phyloP scores from a whole-genome alignment of 2,113 vertebrate species.

The Labeo catla region DNA sequence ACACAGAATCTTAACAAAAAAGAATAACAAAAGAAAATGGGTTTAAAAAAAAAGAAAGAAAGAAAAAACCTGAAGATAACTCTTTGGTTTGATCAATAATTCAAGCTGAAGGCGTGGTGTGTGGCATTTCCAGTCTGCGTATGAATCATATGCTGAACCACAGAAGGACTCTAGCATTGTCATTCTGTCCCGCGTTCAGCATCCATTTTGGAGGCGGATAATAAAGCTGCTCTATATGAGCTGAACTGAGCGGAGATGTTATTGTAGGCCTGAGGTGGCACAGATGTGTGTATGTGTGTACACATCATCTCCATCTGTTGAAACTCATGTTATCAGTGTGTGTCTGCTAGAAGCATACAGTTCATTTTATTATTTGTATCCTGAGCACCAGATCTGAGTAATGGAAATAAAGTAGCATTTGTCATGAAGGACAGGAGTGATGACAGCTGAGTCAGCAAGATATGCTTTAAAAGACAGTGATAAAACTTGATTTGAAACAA shows the following conservation, averaged over 20 bases:
- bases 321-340: conserved; percentile 19
- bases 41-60: background rate
- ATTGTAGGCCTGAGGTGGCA: background rate
- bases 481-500: background rate
- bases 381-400: background rate
- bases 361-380: background rate
- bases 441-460: background rate
- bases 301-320: background rate
- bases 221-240: background rate
- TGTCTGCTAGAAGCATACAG: background rate
- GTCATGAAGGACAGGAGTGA: background rate
- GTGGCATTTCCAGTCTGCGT: background rate
- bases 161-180: background rate
- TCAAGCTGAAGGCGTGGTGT: background rate
- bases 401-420: background rate
- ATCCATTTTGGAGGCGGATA: background rate
- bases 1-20: background rate
- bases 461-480: background rate
- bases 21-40: background rate
- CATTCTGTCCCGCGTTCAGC: conserved; percentile 5
- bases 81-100: background rate
- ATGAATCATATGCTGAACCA: background rate
- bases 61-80: background rate
- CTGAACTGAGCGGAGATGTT: background rate
- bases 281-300: conserved; percentile 27